Evolutionary conservation across 1,140 invertebrate species (phyloP).

Genomic region (Aphis craccivora): DNA sequence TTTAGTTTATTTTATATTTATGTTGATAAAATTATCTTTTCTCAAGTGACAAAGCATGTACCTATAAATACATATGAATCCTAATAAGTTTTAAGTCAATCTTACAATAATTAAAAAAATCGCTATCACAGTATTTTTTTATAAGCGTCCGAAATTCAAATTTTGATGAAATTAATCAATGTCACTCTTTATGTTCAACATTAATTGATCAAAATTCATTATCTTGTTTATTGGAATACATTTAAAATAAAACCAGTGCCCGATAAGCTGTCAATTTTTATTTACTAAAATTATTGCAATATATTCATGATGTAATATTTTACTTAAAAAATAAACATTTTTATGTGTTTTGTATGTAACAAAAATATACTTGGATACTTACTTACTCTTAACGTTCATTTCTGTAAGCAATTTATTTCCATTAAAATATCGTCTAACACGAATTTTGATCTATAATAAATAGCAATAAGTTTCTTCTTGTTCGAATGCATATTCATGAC

Average conservation of each 20-base stretch:
- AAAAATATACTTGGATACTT: background rate
- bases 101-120: no score
- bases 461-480: constrained; percentile 19
- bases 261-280: background rate
- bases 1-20: no score
- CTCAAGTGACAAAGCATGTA: no score
- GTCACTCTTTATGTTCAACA: no score
- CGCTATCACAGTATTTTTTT: background rate
- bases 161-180: background rate
- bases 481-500: constrained; percentile 35
- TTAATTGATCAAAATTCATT: background rate
- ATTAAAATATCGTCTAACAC: constrained; percentile 31
- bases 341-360: background rate
- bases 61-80: no score
- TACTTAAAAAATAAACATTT: background rate
- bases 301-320: background rate
- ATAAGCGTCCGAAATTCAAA: background rate
- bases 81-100: no score
- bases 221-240: background rate
- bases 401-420: constrained; percentile 4
- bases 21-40: no score
- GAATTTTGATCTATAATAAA: constrained; percentile 35
- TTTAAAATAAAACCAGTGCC: background rate
- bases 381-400: background rate
- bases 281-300: background rate